A percentile compares a stretch with the other conserved stretches of the same genome.
Evolutionary conservation across 2,888 invertebrate species (phyloP).

Genomic region (Clostera curtula): DNA sequence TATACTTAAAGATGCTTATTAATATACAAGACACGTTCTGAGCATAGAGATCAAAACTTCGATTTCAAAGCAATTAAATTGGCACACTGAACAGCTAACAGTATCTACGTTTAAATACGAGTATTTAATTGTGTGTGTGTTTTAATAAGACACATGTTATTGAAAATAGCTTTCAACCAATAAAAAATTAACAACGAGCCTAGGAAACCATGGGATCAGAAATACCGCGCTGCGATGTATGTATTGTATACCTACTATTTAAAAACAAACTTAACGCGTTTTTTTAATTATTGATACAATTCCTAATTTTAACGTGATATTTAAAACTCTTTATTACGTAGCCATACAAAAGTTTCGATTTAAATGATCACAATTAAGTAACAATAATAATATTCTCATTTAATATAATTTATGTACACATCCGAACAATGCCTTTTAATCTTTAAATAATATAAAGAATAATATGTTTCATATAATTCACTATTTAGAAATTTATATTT

Average conservation of each 20-base stretch:
- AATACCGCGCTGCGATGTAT: slow-evolving; percentile 29
- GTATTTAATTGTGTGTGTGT: too few species aligned
- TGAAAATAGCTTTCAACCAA: slow-evolving; percentile 12
- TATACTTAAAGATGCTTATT: too few species aligned
- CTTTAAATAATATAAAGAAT: slow-evolving; percentile 36
- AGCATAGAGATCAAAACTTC: too few species aligned
- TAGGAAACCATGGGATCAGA: slow-evolving; percentile 33
- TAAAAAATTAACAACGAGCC: slow-evolving; percentile 20
- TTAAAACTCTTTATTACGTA: slow-evolving; percentile 34
- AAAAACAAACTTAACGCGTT: slow-evolving; percentile 16
- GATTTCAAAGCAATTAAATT: too few species aligned
- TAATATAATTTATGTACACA: slow-evolving; percentile 57
- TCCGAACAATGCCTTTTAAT: slow-evolving; percentile 60
- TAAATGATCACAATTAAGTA: slow-evolving; percentile 61
- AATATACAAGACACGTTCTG: too few species aligned
- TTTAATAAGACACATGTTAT: slow-evolving; percentile 19
- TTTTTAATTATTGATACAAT: slow-evolving; percentile 19
- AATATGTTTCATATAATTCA: slow-evolving; percentile 38
- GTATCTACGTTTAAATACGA: too few species aligned
- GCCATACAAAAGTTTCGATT: slow-evolving; percentile 49
- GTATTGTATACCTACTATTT: slow-evolving; percentile 6
- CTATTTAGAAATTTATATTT: slow-evolving; percentile 45
- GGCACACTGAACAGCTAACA: slow-evolving; percentile 22
- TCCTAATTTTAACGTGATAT: slow-evolving; percentile 21
- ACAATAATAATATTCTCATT: slow-evolving; percentile 51